Percentiles rank a stretch among this genome's conserved stretches.
phyloP scores from a whole-genome alignment of 2,797 vertebrate genomes.

The Tarsius wallacei region DNA sequence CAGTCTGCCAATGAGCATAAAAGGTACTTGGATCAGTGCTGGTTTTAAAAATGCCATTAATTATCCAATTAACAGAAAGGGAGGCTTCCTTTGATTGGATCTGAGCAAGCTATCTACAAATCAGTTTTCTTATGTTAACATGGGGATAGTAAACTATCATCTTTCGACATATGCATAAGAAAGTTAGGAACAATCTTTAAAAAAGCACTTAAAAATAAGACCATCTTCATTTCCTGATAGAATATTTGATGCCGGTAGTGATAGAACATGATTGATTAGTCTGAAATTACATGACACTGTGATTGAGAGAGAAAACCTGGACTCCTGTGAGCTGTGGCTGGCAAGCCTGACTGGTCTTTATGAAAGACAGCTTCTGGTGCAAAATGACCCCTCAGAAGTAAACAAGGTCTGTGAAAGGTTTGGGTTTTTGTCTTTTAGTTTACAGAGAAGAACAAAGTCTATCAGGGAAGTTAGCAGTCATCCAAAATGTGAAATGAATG shows the following conservation, averaged over 20 bases:
- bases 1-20: constrained; percentile 80
- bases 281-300: background rate
- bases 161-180: constrained; percentile 47
- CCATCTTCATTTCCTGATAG: constrained; percentile 2
- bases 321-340: background rate
- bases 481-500: background rate
- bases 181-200: constrained; percentile 58
- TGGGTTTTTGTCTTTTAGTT: background rate
- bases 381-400: background rate
- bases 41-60: constrained; percentile 80
- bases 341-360: background rate
- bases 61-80: constrained; percentile 79
- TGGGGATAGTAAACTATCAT: constrained; percentile 44
- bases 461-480: background rate
- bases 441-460: too few species aligned
- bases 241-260: background rate
- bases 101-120: constrained; percentile 65
- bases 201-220: constrained; percentile 45
- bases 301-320: background rate
- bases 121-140: constrained; percentile 69
- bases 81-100: constrained; percentile 69
- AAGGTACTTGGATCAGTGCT: constrained; percentile 81
- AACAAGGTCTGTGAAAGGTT: background rate
- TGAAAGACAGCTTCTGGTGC: background rate
- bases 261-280: constrained; percentile 52